Evolutionary conservation across 2,113 vertebrate species (phyloP).

Genomic region (Indicator maculatus): DNA sequence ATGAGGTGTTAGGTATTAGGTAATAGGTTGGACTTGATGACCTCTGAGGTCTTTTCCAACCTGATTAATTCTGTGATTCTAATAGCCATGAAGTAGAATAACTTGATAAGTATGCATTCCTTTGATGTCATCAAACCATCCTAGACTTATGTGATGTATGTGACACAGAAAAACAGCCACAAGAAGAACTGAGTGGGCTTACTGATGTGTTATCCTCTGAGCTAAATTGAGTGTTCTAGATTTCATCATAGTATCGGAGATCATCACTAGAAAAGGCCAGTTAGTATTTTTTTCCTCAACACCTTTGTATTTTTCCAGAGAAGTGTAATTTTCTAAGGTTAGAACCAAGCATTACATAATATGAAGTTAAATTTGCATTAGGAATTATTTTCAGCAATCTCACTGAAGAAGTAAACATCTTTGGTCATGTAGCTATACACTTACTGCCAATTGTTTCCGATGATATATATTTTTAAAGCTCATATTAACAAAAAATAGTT

Average conservation of each 20-base stretch:
- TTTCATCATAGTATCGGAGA: background rate
- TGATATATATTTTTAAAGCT: background rate
- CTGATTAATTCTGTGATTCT: too few relatives aligned
- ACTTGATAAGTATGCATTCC: background rate
- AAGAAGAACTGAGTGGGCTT: background rate
- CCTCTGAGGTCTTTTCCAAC: too few relatives aligned
- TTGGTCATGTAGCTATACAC: background rate
- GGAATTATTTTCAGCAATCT: background rate
- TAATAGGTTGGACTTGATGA: too few relatives aligned
- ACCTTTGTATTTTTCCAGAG: background rate
- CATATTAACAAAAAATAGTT: constrained; percentile 6
- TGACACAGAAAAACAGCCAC: background rate
- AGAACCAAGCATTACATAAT: background rate
- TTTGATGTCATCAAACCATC: background rate
- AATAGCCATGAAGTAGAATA: background rate
- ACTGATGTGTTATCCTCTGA: background rate
- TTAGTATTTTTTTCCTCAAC: background rate
- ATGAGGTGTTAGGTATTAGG: too few relatives aligned
- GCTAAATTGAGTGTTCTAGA: background rate
- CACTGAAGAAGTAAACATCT: background rate
- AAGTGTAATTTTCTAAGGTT: background rate
- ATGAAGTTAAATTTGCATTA: background rate
- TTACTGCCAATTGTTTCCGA: background rate
- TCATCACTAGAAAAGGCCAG: background rate
- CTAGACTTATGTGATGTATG: background rate